These are phyloP conservation scores for Rhagium mordax DNA, from an alignment of 2,888 invertebrate species.

Conservation along the genomic window DNA sequence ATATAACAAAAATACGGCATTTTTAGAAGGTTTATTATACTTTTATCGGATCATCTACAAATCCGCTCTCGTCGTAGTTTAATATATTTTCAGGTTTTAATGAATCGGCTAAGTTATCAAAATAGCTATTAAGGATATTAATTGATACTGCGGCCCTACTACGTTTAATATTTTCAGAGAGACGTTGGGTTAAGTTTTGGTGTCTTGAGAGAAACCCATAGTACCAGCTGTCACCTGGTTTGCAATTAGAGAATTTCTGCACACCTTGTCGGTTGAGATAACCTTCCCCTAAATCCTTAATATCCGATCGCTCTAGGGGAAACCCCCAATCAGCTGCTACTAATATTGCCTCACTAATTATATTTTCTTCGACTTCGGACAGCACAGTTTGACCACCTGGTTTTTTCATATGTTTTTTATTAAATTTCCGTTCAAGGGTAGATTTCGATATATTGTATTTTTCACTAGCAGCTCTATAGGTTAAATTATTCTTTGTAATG, in stretches of 20 bases:
- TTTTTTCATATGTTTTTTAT: neutral
- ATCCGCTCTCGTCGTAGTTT: too few relatives aligned
- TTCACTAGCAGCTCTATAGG: neutral
- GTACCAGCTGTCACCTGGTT: conserved; percentile 4
- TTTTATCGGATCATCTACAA: too few relatives aligned
- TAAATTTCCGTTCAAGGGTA: neutral
- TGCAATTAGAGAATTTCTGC: neutral
- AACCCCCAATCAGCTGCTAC: conserved; percentile 12
- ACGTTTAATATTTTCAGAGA: conserved; percentile 8
- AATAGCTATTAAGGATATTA: neutral
- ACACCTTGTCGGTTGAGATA: neutral
- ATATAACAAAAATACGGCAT: too few relatives aligned
- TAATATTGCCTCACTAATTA: conserved; percentile 4
- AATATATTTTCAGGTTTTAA: too few relatives aligned
- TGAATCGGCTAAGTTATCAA: neutral
- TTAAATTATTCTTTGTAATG: neutral
- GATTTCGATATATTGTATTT: neutral
- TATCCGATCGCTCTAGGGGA: neutral
- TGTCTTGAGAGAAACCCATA: neutral
- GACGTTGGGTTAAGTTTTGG: neutral
- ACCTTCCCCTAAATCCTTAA: neutral
- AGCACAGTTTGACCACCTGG: neutral
- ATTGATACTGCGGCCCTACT: neutral
- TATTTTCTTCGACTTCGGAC: neutral
- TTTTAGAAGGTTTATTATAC: too few relatives aligned